Percentiles rank a stretch among this genome's conserved stretches.
Evolutionary conservation across 2,888 invertebrate species (phyloP).

Genomic region (Scaptomyza tumidula): DNA sequence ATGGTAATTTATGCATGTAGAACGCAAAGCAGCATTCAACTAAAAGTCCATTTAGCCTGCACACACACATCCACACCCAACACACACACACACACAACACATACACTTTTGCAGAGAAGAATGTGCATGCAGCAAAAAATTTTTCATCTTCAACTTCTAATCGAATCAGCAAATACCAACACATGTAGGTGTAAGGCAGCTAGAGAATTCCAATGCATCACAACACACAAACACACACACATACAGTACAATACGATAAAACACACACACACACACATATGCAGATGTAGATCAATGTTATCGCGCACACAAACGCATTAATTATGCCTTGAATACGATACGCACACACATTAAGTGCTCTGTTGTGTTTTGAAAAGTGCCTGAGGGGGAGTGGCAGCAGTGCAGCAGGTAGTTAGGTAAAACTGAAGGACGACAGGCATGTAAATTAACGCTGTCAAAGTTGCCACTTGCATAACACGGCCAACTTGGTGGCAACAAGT

Average conservation of each 20-base stretch:
- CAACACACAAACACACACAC: neutral
- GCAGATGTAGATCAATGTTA: conserved; percentile 29
- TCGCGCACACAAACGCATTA: conserved; percentile 45
- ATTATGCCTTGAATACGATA: conserved; percentile 40
- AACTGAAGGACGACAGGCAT: conserved; percentile 22
- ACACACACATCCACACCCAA: neutral
- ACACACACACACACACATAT: neutral
- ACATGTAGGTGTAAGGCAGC: conserved; percentile 15
- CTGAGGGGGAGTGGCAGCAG: conserved; percentile 19
- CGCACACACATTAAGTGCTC: neutral
- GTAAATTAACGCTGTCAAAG: conserved; percentile 49
- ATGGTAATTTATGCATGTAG: conserved; percentile 4
- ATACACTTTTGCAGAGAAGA: neutral
- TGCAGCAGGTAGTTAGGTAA: neutral
- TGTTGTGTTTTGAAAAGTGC: conserved; percentile 21
- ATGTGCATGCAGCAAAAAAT: conserved; percentile 18
- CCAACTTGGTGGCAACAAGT: conserved; percentile 44
- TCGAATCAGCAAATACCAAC: conserved; percentile 44
- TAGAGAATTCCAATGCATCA: conserved; percentile 13
- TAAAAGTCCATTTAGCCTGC: neutral
- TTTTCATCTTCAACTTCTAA: conserved; percentile 37
- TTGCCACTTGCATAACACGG: conserved; percentile 44
- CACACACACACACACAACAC: neutral
- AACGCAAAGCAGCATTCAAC: neutral
- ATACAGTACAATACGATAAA: conserved; percentile 1